These are phyloP conservation scores for Rutilus rutilus DNA, from an alignment of 2,113 vertebrate species.

Conservation along the genomic window DNA sequence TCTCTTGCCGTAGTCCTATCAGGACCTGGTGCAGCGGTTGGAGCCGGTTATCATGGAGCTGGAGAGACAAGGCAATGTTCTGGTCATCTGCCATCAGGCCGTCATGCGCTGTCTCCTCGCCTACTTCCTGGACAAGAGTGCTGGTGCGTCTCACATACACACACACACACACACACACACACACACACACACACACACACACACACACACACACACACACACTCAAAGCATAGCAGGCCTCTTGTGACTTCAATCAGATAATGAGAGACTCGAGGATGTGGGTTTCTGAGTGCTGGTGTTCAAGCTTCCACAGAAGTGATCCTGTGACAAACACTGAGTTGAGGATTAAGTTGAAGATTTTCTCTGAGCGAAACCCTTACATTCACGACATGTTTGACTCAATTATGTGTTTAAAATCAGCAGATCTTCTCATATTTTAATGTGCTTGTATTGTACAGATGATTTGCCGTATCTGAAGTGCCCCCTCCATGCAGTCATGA, in stretches of 20 bases:
- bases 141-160: conserved; percentile 75
- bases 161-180: neutral
- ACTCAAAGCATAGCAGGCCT: neutral
- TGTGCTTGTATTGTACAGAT: conserved; percentile 71
- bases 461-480: conserved; percentile 93
- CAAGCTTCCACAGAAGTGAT: neutral
- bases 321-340: neutral
- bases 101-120: conserved; percentile 96
- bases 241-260: neutral
- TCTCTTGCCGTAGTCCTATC: conserved; percentile 86
- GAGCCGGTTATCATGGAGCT: conserved; percentile 98
- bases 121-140: conserved; percentile 94
- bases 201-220: neutral
- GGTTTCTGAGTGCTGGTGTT: neutral
- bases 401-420: neutral
- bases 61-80: conserved; percentile 91
- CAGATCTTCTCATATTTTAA: neutral
- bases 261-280: neutral
- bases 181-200: neutral
- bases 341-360: neutral
- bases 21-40: conserved; percentile 94
- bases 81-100: conserved; percentile 96
- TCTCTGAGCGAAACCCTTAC: neutral
- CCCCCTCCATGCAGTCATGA: conserved; percentile 91
- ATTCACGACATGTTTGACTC: neutral